Evolutionary conservation across 2,888 invertebrate species (phyloP), one percentile per base, ranked within the genome.

Genomic region (Sarcophaga carnaria): DNA sequence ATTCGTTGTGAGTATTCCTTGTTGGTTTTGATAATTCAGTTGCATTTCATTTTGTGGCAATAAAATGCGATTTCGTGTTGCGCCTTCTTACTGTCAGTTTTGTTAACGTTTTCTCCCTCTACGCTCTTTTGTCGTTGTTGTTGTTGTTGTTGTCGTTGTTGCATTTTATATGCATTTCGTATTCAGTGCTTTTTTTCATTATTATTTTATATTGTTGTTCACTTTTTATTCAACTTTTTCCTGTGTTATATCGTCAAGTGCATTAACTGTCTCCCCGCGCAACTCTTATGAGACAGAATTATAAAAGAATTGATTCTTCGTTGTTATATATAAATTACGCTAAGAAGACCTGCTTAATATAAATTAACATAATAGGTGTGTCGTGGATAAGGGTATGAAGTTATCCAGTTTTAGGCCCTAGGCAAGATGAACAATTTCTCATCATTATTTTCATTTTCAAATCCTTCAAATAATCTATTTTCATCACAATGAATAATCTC

Each of bases 1-100:
- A 66, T 74, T 63, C 83, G 63, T 54, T 17, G 71, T 72, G 74
- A 64, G 69, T 75, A 76, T 82, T 86, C 83, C 80, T 80, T 83
- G 79, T 86, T 80, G 83, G 77, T 76, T 85, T 83, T 85, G 82
- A 86, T 88, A 88, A 88, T 86, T 86, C 86, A 88, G 83, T 88
- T 86, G 86, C 85, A 87, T 81, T 88, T 85, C 75, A 77, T 82
- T 80, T 80, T 86, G 82, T 80, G 75, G 80, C 76, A 88, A 88
- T 87, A 88, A 88, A 88, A 83, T 80, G 82, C 80, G 83, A 83
- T 83, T 88, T 83, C 76, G 77, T 88, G 78, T 83, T 80, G 83
- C 64, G 81, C 85, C 81, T 83, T 83, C 80, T 86, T 81, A 86
- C 78, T 86, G 83, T 81, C 80, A 83, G 76, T 81, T 83, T 69